Evolutionary conservation across 2,888 invertebrate species (phyloP).

Genomic region (Lasioglossum pauxillum): DNA sequence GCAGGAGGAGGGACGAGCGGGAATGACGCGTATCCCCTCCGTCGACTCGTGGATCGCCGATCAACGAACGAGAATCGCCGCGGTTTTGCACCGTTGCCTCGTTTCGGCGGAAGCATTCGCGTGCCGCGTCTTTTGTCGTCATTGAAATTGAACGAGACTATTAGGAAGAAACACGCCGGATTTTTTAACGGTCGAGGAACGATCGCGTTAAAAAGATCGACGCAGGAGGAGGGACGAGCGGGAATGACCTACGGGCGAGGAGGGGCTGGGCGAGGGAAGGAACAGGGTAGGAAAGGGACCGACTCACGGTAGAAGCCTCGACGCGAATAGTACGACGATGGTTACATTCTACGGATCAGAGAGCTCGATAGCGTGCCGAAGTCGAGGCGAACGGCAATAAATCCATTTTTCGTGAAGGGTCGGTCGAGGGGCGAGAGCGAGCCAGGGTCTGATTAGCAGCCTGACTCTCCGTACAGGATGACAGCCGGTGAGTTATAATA

Average conservation of each 20-base stretch:
- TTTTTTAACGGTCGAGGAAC: not conserved
- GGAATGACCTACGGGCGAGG: constrained; percentile 16
- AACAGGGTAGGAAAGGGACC: constrained; percentile 40
- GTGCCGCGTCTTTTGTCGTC: not conserved
- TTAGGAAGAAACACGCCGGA: not conserved
- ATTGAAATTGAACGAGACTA: not conserved
- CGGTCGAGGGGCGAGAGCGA: constrained; percentile 78
- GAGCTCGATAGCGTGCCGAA: constrained; percentile 85
- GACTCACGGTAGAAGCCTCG: constrained; percentile 65
- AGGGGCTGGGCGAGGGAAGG: constrained; percentile 26
- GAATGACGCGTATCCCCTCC: constrained; percentile 28
- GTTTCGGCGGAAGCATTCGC: not conserved
- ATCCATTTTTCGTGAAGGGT: constrained; percentile 85
- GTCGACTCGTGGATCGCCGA: constrained; percentile 32
- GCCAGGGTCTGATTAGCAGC: constrained; percentile 85
- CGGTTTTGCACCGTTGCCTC: not conserved
- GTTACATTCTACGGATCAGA: constrained; percentile 84
- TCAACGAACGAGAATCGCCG: not conserved
- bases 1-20: too few species aligned
- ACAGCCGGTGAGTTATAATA: constrained; percentile 85
- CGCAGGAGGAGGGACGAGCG: not conserved
- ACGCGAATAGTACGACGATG: constrained; percentile 78
- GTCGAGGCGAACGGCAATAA: constrained; percentile 85
- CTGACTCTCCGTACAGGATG: constrained; percentile 85
- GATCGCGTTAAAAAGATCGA: constrained; percentile 14